Conservation (phyloP, 2,113 vertebrate species). For the Tinamus guttatus region DNA sequence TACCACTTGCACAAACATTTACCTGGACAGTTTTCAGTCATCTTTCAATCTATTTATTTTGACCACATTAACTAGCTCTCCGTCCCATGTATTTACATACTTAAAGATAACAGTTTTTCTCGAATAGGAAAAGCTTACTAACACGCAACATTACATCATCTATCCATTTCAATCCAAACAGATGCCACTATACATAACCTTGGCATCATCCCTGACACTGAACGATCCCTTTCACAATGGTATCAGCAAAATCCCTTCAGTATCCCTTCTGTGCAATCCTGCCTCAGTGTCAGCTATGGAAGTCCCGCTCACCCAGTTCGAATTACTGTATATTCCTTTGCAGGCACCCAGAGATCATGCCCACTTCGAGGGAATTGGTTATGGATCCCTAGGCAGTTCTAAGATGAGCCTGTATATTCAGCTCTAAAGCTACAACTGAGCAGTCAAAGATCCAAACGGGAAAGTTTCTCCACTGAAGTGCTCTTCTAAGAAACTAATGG, state of each 20-base stretch:
- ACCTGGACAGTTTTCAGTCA: not conserved
- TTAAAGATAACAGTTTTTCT: not conserved
- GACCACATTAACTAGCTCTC: not conserved
- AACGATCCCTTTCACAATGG: not conserved
- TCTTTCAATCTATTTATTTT: not conserved
- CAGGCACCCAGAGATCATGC: not conserved
- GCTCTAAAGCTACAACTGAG: not conserved
- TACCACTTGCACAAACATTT: not conserved
- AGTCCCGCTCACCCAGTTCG: not conserved
- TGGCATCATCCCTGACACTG: not conserved
- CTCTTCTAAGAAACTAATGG: not conserved
- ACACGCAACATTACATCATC: not conserved
- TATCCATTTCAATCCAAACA: not conserved
- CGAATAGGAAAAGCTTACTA: not conserved
- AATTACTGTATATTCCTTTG: not conserved
- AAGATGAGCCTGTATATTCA: not conserved
- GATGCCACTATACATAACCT: not conserved
- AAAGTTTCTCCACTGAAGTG: not conserved
- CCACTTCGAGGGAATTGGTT: accelerated
- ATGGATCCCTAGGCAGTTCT: not conserved
- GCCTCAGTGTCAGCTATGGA: not conserved
- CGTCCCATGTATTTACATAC: not conserved
- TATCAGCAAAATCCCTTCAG: not conserved
- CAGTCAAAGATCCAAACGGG: not conserved
- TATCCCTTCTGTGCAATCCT: not conserved